Percentiles rank a stretch among this genome's conserved stretches.
phyloP scores from a whole-genome alignment of 23 tunicate genomes.

The Styela clava region DNA sequence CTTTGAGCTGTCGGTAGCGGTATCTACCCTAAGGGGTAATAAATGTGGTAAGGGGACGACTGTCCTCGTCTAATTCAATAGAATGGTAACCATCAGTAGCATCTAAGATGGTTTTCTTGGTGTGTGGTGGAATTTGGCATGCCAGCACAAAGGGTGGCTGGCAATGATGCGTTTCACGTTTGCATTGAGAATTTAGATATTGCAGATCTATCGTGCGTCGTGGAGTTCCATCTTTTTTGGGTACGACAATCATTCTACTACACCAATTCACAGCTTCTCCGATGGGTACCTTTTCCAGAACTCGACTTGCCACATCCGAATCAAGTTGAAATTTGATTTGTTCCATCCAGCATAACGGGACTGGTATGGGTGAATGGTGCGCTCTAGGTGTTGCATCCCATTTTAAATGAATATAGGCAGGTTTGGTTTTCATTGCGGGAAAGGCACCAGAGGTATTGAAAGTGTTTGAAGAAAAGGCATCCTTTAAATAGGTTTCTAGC shows the following conservation, averaged over 20 bases:
- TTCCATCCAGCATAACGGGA: slow-evolving; percentile 32
- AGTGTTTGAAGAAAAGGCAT: not conserved
- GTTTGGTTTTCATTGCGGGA: slow-evolving; percentile 13
- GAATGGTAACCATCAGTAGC: slow-evolving; percentile 35
- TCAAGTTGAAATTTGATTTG: slow-evolving; percentile 19
- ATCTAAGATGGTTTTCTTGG: slow-evolving; percentile 29
- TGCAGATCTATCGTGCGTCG: slow-evolving; percentile 21
- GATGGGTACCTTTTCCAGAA: not conserved
- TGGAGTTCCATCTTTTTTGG: slow-evolving; percentile 37
- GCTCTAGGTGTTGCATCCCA: slow-evolving; percentile 18
- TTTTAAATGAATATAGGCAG: slow-evolving; percentile 22
- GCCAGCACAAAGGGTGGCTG: slow-evolving; percentile 19
- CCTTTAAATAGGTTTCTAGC: not conserved
- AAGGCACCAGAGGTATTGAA: not conserved
- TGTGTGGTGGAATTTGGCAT: slow-evolving; percentile 15
- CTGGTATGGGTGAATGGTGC: slow-evolving; percentile 6
- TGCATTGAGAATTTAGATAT: not conserved
- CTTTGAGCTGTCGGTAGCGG: slow-evolving; percentile 23
- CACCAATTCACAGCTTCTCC: slow-evolving; percentile 10
- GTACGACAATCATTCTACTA: slow-evolving; percentile 27
- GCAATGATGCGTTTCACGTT: not conserved
- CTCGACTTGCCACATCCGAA: not conserved
- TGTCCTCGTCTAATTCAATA: slow-evolving; percentile 17
- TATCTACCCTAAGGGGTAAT: slow-evolving; percentile 32
- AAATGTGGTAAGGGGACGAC: slow-evolving; percentile 31